Evolutionary conservation across 1,140 invertebrate genomes (phyloP).

Genomic region (Wasmannia auropunctata): DNA sequence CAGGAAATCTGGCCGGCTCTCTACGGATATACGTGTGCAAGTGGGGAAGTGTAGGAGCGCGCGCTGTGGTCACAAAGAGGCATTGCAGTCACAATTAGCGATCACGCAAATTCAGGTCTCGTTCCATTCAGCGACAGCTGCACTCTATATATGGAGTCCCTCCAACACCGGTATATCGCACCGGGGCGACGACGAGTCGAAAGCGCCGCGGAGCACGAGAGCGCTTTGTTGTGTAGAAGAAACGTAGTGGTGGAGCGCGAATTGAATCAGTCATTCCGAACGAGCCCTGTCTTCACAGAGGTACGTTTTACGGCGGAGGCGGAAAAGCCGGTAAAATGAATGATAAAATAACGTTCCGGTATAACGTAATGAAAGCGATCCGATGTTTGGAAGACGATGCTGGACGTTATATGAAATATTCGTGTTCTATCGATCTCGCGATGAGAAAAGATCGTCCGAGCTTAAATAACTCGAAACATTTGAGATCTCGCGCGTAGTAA

Average conservation of each 20-base stretch:
- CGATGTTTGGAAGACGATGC: background rate
- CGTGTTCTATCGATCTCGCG: background rate
- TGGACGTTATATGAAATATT: background rate
- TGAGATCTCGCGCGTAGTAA: background rate
- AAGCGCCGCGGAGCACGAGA: background rate
- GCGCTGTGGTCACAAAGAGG: conserved; percentile 44
- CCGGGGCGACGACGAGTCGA: conserved; percentile 16
- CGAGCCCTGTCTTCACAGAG: background rate
- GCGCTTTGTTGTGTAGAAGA: background rate
- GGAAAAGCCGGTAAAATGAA: background rate
- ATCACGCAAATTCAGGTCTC: conserved; percentile 65
- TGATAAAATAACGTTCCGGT: background rate
- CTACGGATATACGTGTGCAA: conserved; percentile 57
- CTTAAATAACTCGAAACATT: background rate
- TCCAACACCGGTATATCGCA: background rate
- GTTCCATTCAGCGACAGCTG: conserved; percentile 50
- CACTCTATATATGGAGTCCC: background rate
- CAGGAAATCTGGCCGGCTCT: conserved; percentile 71
- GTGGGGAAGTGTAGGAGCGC: background rate
- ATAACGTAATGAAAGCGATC: background rate
- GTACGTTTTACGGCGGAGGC: background rate
- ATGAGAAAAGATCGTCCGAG: background rate
- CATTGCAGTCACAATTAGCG: conserved; percentile 62
- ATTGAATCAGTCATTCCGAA: conserved; percentile 9
- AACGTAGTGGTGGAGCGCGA: background rate